These are phyloP conservation scores for Ochropleura plecta DNA, from an alignment of 2,888 invertebrate genomes.

Conservation along the genomic window DNA sequence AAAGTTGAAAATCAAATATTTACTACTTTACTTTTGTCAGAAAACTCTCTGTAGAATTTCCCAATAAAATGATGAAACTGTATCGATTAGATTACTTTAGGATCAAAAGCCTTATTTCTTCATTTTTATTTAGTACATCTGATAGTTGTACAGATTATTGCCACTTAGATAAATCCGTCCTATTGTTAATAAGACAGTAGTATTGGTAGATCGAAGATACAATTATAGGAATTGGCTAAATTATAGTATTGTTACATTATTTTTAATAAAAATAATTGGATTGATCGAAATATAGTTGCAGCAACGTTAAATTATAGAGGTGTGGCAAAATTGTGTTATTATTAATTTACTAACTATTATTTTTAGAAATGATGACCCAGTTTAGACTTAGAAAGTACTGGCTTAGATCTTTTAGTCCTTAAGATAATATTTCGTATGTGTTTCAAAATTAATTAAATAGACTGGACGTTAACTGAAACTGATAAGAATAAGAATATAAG, in stretches of 20 bases:
- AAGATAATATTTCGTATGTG: not conserved
- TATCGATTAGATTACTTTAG: slow-evolving; percentile 16
- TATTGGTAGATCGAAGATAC: slow-evolving; percentile 50
- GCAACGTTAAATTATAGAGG: slow-evolving; percentile 48
- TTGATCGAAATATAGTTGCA: slow-evolving; percentile 34
- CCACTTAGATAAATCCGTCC: slow-evolving; percentile 22
- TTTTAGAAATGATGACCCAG: slow-evolving; percentile 29
- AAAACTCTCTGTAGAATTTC: slow-evolving; percentile 8
- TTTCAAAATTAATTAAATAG: not conserved
- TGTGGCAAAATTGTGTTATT: slow-evolving; percentile 42
- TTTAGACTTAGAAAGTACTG: slow-evolving; percentile 26
- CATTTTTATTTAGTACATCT: slow-evolving; percentile 45
- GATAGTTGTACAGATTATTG: slow-evolving; percentile 34
- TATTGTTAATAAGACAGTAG: slow-evolving; percentile 36
- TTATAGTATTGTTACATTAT: slow-evolving; percentile 41
- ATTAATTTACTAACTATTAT: slow-evolving; percentile 44
- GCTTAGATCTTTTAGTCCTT: slow-evolving; percentile 11
- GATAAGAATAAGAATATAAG: no score
- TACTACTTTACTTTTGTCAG: not conserved
- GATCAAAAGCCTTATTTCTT: slow-evolving; percentile 28
- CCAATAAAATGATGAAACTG: slow-evolving; percentile 20
- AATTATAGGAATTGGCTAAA: slow-evolving; percentile 30
- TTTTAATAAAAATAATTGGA: slow-evolving; percentile 50
- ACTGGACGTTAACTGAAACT: slow-evolving; percentile 9
- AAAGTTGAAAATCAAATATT: not conserved